These are phyloP conservation scores for Bungarus multicinctus DNA, from an alignment of 2,113 vertebrate species.

Conservation along the genomic window DNA sequence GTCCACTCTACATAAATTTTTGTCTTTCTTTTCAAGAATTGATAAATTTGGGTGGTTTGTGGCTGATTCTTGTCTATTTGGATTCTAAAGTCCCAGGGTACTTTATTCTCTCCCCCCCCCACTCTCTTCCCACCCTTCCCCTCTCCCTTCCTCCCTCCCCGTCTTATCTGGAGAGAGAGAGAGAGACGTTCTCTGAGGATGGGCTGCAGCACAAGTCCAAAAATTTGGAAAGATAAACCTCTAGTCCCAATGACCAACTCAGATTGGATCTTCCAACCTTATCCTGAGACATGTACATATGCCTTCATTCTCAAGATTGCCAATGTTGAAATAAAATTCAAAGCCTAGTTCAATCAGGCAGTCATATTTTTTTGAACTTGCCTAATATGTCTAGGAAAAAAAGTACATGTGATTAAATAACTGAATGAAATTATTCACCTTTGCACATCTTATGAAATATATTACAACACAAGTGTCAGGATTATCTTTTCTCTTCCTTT, in stretches of 20 bases:
- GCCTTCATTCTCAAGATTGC: background rate
- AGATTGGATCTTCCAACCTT: background rate
- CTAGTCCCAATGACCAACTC: background rate
- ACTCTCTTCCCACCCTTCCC: too few species aligned
- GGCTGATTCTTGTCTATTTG: too few species aligned
- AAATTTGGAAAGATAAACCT: background rate
- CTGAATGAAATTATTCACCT: background rate
- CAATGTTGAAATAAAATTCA: background rate
- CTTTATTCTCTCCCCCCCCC: too few species aligned
- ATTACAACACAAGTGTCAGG: background rate
- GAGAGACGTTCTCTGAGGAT: background rate
- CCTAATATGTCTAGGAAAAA: background rate
- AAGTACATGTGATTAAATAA: background rate
- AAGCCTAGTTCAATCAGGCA: background rate
- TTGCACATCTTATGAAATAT: background rate
- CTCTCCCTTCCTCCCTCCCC: too few species aligned
- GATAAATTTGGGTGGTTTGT: too few species aligned
- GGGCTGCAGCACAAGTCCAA: background rate
- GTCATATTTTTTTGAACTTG: background rate
- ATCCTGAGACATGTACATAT: background rate
- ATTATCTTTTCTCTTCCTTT: background rate
- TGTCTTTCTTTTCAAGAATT: too few species aligned
- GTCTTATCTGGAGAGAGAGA: background rate
- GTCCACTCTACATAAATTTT: too few species aligned
- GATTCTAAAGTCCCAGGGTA: too few species aligned